Base-by-base conservation (phyloP, 2,888 invertebrate species). In the Troides aeacus region DNA sequence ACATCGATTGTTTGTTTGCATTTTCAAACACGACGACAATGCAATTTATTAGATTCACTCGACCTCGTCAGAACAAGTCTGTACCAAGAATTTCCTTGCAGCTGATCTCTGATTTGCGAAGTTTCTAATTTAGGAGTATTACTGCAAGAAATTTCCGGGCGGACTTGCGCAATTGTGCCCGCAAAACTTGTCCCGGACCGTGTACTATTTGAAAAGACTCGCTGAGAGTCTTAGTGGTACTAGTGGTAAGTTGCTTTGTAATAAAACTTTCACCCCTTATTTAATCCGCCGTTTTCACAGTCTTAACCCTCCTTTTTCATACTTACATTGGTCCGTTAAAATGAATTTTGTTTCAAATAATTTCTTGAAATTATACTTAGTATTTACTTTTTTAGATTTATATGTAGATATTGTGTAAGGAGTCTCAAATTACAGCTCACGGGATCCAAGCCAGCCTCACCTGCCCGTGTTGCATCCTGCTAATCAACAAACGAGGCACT, bases 61-160 rank as follows among this genome's bases (percentile, higher is more conserved):
- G 23, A 56, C 17, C 2, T 17, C n/a, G 46, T 56, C 61, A 64
- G 10, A 60, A n/a, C 61, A 64, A 56, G 39, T 39, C 10, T 5
- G 46, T 12, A 15, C 15, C 18, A 56, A 61, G 56, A 42, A 64
- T 61, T 56, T 60, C 56, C 56, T 42, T 56, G 30, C 61, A 57
- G 57, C 46, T 69, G 64, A 69, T 61, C 69, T 61, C 64, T 30
- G 60, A 64, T 64, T 60, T 60, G 61, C 64, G 42, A 69, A 69
- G 69, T 69, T 65, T 62, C 64, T 61, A 57, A 64, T 69, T 64
- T 62, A 64, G 18, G 6, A 53, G 64, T 23, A 59, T 64, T 30
- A 65, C 57, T n/a, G 69, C 64, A 64, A 64, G 61, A 69, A 56
- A 61, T 59, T 64, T 64, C 39, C 53, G 24, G 15, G 50, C 56